phyloP scores from a whole-genome alignment of 2,797 vertebrate species.

The Peromyscus nudipes region DNA sequence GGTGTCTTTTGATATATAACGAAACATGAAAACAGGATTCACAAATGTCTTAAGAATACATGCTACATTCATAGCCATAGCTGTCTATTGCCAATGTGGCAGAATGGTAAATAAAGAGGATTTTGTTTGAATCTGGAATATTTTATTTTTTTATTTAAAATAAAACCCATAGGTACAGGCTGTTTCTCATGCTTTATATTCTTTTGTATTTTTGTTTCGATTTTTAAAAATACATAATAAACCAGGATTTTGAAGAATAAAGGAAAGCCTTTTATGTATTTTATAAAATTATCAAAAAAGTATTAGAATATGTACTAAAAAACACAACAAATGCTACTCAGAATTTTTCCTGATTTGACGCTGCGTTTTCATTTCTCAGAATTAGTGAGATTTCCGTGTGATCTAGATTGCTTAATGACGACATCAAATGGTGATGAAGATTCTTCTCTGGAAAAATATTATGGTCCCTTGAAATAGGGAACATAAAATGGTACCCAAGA shows the following conservation, averaged over 20 bases:
- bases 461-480: not conserved
- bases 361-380: conserved; percentile 51
- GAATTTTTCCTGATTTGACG: conserved; percentile 16
- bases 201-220: not conserved
- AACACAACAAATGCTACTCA: conserved; percentile 41
- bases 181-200: not conserved
- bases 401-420: not conserved
- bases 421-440: conserved; percentile 41
- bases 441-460: conserved; percentile 15
- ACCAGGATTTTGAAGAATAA: not conserved
- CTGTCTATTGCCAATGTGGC: not conserved
- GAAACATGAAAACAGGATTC: not conserved
- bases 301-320: conserved; percentile 58
- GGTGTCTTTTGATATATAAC: not conserved
- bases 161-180: not conserved
- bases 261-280: not conserved
- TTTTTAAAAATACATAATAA: not conserved
- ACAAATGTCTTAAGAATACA: conserved; percentile 15
- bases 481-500: conserved; percentile 23
- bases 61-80: not conserved
- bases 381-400: conserved; percentile 22
- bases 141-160: conserved; percentile 51
- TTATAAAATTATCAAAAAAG: conserved; percentile 48
- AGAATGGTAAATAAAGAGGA: not conserved
- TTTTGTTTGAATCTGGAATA: conserved; percentile 19